A percentile compares a stretch with the other conserved stretches of the same genome.
Conservation (phyloP, 1,140 invertebrate genomes). For the Octopus bimaculoides region DNA sequence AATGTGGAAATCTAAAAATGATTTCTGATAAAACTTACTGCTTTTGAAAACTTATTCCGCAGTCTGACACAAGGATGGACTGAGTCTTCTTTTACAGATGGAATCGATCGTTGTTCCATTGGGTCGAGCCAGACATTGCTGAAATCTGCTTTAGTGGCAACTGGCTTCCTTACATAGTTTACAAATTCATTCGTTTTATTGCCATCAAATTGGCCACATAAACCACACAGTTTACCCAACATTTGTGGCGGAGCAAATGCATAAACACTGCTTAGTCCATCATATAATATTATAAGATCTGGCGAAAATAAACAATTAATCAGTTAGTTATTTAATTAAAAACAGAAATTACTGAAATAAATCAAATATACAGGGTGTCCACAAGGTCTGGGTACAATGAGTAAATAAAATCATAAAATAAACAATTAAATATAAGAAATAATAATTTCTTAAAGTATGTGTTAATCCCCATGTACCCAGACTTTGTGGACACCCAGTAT, state of each 20-base stretch:
- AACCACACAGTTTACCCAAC: constrained; percentile 71
- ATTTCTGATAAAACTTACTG: not conserved
- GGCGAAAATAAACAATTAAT: not conserved
- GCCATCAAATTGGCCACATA: constrained; percentile 78
- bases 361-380: no score
- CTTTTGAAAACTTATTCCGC: not conserved
- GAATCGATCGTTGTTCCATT: not conserved
- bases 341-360: no score
- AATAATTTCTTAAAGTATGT: no score
- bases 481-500: no score
- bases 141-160: constrained; percentile 55
- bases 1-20: no score
- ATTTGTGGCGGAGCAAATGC: not conserved
- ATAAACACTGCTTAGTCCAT: not conserved
- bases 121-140: not conserved
- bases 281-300: not conserved
- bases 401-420: no score
- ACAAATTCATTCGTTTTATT: constrained; percentile 69
- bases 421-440: no score
- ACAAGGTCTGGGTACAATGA: no score
- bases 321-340: no score
- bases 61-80: not conserved
- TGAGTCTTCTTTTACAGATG: not conserved
- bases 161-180: constrained; percentile 47
- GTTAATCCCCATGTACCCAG: no score